These are phyloP conservation scores for Gobiocypris rarus DNA, from an alignment of 2,113 vertebrate species.

Conservation along the genomic window DNA sequence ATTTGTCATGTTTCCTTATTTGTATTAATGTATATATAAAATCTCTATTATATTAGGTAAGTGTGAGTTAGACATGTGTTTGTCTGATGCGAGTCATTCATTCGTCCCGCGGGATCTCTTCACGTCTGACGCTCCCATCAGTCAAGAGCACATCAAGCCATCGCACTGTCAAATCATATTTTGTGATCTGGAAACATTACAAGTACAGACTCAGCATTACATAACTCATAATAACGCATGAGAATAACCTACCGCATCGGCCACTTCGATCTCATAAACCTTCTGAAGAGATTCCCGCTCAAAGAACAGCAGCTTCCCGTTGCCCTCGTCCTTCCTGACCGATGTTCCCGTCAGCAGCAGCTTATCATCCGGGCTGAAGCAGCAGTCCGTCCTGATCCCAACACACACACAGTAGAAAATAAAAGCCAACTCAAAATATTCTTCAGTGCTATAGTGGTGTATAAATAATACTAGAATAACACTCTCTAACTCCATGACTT, in stretches of 20 bases:
- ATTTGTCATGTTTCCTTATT: background rate
- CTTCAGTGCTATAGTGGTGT: no score
- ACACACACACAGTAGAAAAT: no score
- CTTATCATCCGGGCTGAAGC: conserved; percentile 96
- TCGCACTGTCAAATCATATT: background rate
- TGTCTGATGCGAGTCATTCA: background rate
- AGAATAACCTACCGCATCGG: conserved; percentile 83
- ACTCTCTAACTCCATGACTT: no score
- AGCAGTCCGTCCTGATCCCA: conserved; percentile 89
- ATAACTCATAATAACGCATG: background rate
- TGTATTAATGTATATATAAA: background rate
- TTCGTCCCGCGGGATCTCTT: no score
- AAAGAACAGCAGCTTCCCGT: conserved; percentile 91
- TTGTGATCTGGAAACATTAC: background rate
- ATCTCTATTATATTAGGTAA: background rate
- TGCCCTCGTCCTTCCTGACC: conserved; percentile 87
- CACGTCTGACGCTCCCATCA: no score
- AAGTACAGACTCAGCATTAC: background rate
- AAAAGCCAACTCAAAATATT: no score
- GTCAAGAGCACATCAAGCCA: background rate
- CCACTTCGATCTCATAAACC: conserved; percentile 92
- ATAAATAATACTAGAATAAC: no score
- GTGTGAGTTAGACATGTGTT: background rate
- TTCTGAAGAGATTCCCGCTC: conserved; percentile 84
- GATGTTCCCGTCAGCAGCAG: conserved; percentile 92